Conservation (phyloP, 2,113 vertebrate species). For the Antennarius striatus region DNA sequence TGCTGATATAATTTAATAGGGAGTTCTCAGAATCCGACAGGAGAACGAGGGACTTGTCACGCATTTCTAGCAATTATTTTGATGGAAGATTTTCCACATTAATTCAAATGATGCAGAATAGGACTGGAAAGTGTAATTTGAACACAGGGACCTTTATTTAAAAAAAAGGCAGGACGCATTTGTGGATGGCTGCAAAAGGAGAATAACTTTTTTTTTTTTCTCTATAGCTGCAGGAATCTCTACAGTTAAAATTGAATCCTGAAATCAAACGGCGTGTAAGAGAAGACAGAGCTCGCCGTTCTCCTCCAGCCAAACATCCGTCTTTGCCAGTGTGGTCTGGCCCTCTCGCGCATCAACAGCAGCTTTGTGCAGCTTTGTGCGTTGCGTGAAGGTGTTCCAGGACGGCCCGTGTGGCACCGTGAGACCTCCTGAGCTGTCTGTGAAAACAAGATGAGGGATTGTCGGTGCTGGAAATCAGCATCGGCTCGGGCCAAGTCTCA, state of each 20-base stretch:
- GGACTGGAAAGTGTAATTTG: constrained; percentile 17
- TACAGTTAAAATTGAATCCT: constrained; percentile 29
- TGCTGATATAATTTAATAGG: constrained; percentile 35
- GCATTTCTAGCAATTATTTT: constrained; percentile 35
- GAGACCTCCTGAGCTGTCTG: constrained; percentile 20
- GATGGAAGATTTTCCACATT: constrained; percentile 60
- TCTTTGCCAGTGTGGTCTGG: constrained; percentile 39
- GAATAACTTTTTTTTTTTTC: constrained; percentile 23
- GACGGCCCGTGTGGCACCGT: not conserved
- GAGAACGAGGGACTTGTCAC: constrained; percentile 27
- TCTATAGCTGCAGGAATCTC: constrained; percentile 31
- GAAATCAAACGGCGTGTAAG: constrained; percentile 37
- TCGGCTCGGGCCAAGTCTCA: constrained; percentile 21
- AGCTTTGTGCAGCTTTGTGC: constrained; percentile 43
- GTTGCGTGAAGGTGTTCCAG: constrained; percentile 24
- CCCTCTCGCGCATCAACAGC: constrained; percentile 48
- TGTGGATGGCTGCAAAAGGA: constrained; percentile 45
- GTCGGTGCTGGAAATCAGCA: not conserved
- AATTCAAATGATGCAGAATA: constrained; percentile 30
- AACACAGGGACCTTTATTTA: constrained; percentile 26
- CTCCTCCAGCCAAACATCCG: constrained; percentile 46
- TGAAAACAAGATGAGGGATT: constrained; percentile 30
- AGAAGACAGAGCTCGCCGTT: constrained; percentile 46
- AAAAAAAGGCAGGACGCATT: constrained; percentile 32
- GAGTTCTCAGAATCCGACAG: constrained; percentile 6